Conservation (phyloP, 92 coral and sea anemone species). For the Epizoanthus ramosus region DNA sequence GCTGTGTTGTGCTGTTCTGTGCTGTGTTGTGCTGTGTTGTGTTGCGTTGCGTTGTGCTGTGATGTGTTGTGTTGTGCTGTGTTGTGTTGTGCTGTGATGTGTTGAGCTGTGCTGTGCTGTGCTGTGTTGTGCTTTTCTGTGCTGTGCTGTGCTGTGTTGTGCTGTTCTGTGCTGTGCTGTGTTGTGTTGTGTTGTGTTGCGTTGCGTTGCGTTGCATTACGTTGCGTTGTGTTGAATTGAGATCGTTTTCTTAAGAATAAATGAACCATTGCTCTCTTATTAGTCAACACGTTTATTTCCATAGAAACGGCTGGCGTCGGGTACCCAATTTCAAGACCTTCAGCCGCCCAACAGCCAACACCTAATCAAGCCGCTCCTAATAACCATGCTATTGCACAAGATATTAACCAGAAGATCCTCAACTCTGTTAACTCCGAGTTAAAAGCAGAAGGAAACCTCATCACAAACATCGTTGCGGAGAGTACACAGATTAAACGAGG, state of each 20-base stretch:
- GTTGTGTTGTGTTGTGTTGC: neutral
- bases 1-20: neutral
- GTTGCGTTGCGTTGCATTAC: neutral
- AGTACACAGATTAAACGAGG: conserved; percentile 31
- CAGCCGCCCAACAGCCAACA: neutral
- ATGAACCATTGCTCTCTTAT: too few relatives aligned
- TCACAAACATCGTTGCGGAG: conserved; percentile 15
- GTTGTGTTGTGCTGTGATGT: neutral
- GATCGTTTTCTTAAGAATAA: neutral
- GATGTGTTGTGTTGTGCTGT: neutral
- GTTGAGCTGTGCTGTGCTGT: neutral
- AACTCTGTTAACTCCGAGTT: conserved; percentile 32
- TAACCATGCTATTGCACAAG: conserved; percentile 8
- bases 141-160: neutral
- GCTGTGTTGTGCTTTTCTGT: neutral
- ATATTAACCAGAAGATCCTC: conserved; percentile 11
- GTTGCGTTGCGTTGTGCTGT: neutral
- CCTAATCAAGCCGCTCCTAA: neutral
- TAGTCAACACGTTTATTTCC: too few relatives aligned
- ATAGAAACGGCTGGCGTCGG: conserved; percentile 9
- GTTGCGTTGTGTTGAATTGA: neutral
- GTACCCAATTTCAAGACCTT: neutral
- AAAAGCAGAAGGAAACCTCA: conserved; percentile 38
- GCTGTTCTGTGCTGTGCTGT: neutral
- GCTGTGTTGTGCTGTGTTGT: neutral